A percentile compares a stretch with the other conserved stretches of the same genome.
Conservation (phyloP, 2,888 invertebrate genomes). For the Crioceris asparagi region DNA sequence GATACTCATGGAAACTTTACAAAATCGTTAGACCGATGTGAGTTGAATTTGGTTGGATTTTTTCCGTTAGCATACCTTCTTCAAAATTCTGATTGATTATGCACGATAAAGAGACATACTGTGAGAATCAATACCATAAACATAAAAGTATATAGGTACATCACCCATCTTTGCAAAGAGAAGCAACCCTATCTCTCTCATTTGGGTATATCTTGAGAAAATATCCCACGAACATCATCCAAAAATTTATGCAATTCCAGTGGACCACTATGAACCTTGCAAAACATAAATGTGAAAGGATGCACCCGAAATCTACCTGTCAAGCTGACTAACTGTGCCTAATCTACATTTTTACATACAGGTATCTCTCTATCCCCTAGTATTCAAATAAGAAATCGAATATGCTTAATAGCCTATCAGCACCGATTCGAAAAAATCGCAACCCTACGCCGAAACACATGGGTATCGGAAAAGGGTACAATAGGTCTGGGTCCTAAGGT, state of each 20-base stretch:
- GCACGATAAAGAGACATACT: conserved; percentile 12
- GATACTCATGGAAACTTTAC: no score
- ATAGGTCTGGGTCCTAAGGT: conserved; percentile 1
- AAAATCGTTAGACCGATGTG: no score
- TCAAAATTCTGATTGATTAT: conserved; percentile 12
- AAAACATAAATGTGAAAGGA: background rate
- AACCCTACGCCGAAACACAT: background rate
- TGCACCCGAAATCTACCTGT: conserved; percentile 5
- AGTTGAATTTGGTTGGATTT: no score
- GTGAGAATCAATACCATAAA: conserved; percentile 13
- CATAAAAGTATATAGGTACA: conserved; percentile 24
- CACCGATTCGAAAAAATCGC: conserved; percentile 27
- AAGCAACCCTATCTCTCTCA: conserved; percentile 30
- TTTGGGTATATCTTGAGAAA: conserved; percentile 27
- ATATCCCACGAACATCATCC: conserved; percentile 37
- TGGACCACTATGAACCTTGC: conserved; percentile 19
- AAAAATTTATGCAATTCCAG: conserved; percentile 31
- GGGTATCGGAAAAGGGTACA: background rate
- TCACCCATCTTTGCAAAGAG: conserved; percentile 22
- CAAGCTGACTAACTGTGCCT: conserved; percentile 27
- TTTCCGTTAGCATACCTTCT: no score
- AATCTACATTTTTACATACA: conserved; percentile 38
- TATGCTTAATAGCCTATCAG: conserved; percentile 39
- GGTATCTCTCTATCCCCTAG: conserved; percentile 34
- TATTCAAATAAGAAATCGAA: conserved; percentile 40